These are phyloP conservation scores for Clytia hemisphaerica DNA, from an alignment of 30 jellyfish, hydroid and myxozoan species.

Conservation along the genomic window DNA sequence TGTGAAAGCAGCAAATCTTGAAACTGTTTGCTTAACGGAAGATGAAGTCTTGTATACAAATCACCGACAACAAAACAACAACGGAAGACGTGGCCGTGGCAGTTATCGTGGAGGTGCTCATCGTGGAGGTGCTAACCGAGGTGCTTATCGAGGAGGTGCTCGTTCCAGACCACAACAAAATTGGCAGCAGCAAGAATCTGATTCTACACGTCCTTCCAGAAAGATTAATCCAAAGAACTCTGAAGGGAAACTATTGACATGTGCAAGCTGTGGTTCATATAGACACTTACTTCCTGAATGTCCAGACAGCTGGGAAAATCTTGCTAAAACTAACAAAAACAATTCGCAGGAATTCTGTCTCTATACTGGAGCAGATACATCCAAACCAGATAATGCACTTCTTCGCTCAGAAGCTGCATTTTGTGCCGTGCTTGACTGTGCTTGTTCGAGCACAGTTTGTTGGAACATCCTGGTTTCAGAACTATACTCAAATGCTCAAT, in stretches of 20 bases:
- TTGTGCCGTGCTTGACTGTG: constrained; percentile 16
- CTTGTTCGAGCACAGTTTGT: constrained; percentile 24
- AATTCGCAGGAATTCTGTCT: neutral
- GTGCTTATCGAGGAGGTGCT: no score
- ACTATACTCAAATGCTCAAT: constrained; percentile 10
- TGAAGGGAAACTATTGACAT: constrained; percentile 15
- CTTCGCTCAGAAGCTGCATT: constrained; percentile 18
- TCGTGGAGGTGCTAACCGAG: no score
- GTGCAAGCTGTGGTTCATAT: constrained; percentile 24
- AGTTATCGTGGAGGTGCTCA: no score
- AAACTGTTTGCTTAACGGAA: no score
- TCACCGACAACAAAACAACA: no score
- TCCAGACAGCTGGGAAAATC: constrained; percentile 28
- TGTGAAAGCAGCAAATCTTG: no score
- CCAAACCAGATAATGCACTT: neutral
- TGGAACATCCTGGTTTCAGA: constrained; percentile 29
- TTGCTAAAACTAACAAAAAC: neutral
- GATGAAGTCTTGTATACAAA: no score
- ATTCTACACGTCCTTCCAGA: neutral
- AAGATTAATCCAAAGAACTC: constrained; percentile 20
- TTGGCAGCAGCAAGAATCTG: neutral
- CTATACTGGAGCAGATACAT: neutral
- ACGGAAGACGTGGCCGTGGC: no score
- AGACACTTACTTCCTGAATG: constrained; percentile 26
- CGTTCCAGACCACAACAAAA: no score